phyloP scores from a whole-genome alignment of 92 coral and sea anemone genomes.

The Porites lobata region DNA sequence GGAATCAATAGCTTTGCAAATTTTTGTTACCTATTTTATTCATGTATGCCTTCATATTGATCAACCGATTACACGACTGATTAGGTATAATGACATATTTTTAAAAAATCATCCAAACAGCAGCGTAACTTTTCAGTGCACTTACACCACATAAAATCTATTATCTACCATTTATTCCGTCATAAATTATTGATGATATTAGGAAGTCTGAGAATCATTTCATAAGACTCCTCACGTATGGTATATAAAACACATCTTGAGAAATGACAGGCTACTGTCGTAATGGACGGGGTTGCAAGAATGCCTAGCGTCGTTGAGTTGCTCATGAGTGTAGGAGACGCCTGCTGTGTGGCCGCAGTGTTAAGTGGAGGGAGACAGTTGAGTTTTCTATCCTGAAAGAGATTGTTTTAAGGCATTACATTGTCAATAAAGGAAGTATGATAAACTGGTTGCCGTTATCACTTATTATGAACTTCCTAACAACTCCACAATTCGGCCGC shows the following conservation, averaged over 20 bases:
- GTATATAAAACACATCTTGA: constrained; percentile 19
- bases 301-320: neutral
- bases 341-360: constrained; percentile 20
- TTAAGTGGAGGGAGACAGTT: neutral
- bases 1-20: too few relatives aligned
- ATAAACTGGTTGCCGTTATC: too few relatives aligned
- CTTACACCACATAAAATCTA: too few relatives aligned
- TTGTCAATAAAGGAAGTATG: too few relatives aligned
- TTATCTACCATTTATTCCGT: neutral
- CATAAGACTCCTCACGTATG: neutral
- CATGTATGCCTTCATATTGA: too few relatives aligned
- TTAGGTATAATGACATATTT: too few relatives aligned
- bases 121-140: too few relatives aligned
- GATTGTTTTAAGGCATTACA: neutral
- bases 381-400: constrained; percentile 18
- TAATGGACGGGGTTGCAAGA: constrained; percentile 2
- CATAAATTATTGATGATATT: neutral
- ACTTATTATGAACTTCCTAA: too few relatives aligned
- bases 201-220: constrained; percentile 12
- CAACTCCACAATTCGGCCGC: too few relatives aligned
- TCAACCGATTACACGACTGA: too few relatives aligned
- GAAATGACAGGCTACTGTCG: constrained; percentile 25
- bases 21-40: too few relatives aligned
- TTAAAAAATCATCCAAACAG: too few relatives aligned
- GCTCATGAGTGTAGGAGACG: neutral